Percentiles rank a stretch among this genome's conserved stretches.
These are phyloP conservation scores for Macrotus californicus DNA, from an alignment of 2,113 vertebrate species.

Conservation along the genomic window DNA sequence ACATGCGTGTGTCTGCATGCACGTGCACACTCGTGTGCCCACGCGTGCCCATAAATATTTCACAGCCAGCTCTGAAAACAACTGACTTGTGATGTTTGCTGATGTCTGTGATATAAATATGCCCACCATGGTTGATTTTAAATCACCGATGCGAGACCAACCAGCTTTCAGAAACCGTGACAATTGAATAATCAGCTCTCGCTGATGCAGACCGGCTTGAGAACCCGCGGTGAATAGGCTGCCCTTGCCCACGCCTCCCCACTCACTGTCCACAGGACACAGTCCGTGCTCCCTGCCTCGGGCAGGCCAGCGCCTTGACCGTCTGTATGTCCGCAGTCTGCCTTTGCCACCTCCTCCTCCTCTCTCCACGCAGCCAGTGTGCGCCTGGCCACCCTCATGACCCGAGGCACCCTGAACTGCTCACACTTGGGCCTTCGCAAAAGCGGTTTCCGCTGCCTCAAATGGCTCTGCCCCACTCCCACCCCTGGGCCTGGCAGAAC, in stretches of 20 bases:
- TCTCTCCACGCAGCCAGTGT: accelerated
- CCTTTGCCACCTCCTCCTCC: background rate
- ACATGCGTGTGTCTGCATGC: background rate
- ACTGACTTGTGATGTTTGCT: background rate
- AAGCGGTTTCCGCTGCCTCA: background rate
- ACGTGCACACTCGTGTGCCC: background rate
- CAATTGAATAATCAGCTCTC: background rate
- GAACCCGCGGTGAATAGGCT: background rate
- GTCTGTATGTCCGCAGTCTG: background rate
- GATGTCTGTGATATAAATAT: background rate
- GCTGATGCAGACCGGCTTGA: background rate
- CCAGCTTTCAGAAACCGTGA: background rate
- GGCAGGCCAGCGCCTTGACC: background rate
- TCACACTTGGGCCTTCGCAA: background rate
- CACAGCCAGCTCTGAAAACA: background rate
- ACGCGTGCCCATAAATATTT: background rate
- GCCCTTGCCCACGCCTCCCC: background rate
- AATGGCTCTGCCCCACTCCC: background rate
- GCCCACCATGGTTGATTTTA: background rate
- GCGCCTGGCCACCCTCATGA: accelerated
- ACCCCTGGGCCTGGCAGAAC: background rate
- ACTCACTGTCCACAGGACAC: background rate
- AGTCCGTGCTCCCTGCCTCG: background rate
- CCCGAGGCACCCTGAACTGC: background rate
- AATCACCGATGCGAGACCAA: background rate